Evolutionary conservation across 2,888 invertebrate genomes (phyloP).

Genomic region (Ferdinandea cuprea): DNA sequence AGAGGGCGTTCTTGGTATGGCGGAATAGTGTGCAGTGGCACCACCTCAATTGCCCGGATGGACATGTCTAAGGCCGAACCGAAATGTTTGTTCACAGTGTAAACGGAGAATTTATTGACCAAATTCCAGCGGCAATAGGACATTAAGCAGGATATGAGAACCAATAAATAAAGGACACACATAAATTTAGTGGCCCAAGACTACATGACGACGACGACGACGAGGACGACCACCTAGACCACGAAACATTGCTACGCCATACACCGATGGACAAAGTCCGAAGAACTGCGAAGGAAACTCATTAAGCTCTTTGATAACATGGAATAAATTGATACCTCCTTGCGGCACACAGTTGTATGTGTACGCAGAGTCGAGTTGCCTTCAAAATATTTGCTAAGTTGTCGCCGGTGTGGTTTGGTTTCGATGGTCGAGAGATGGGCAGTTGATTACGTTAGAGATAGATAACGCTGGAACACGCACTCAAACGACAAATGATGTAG

Average conservation of each 20-base stretch:
- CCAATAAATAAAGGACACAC: conserved; percentile 72
- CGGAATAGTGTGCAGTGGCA: conserved; percentile 36
- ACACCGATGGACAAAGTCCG: conserved; percentile 9
- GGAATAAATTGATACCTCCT: conserved; percentile 73
- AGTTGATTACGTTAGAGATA: conserved; percentile 41
- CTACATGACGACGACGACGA: conserved; percentile 16
- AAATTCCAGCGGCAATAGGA: conserved; percentile 74
- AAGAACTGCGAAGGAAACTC: conserved; percentile 58
- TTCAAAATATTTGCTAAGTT: conserved; percentile 69
- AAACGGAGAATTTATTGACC: conserved; percentile 73
- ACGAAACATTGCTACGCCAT: background rate
- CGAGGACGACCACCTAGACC: background rate
- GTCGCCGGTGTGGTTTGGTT: conserved; percentile 59
- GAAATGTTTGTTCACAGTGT: conserved; percentile 72
- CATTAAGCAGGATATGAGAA: conserved; percentile 73
- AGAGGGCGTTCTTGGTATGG: conserved; percentile 41
- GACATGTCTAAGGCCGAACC: conserved; percentile 73
- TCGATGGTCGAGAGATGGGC: background rate
- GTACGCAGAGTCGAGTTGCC: conserved; percentile 5
- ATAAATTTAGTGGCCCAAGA: conserved; percentile 61
- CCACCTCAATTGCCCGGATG: conserved; percentile 67
- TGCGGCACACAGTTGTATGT: conserved; percentile 41
- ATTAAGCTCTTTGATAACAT: conserved; percentile 72
- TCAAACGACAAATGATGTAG: conserved; percentile 29
- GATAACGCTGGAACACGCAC: conserved; percentile 52